phyloP scores from a whole-genome alignment of 2,797 vertebrate species.

The Xiphorhynchus erythropygius region DNA sequence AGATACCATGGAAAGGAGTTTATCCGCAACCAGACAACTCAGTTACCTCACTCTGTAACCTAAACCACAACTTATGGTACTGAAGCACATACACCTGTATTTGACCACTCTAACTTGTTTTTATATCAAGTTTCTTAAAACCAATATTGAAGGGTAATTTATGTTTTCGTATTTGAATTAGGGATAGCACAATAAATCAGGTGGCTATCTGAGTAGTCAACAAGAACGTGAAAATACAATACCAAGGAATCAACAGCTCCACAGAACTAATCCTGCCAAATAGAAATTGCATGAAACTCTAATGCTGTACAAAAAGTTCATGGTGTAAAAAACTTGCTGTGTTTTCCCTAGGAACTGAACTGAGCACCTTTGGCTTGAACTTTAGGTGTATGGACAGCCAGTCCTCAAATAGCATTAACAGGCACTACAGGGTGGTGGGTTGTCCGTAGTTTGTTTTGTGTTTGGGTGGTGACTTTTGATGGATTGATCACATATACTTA shows the following conservation, averaged over 20 bases:
- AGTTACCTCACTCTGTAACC: background rate
- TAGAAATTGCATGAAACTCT: background rate
- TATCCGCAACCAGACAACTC: background rate
- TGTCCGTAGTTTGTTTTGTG: background rate
- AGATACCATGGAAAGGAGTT: background rate
- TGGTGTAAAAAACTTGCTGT: background rate
- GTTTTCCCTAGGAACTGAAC: background rate
- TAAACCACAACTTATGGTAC: background rate
- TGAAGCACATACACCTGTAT: background rate
- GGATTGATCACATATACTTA: background rate
- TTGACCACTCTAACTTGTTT: background rate
- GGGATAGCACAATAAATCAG: background rate
- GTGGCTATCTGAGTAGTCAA: background rate
- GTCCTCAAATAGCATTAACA: background rate
- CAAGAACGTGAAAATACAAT: background rate
- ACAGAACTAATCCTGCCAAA: background rate
- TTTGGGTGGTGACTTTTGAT: background rate
- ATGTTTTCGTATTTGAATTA: background rate
- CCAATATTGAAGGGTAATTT: background rate
- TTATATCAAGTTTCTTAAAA: background rate
- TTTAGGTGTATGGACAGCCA: background rate
- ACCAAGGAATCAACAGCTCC: background rate
- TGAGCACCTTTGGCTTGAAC: background rate
- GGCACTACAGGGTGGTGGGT: fast-evolving
- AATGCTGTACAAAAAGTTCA: background rate